phyloP scores from a whole-genome alignment of 2,113 vertebrate species.

The Ciconia stormi region DNA sequence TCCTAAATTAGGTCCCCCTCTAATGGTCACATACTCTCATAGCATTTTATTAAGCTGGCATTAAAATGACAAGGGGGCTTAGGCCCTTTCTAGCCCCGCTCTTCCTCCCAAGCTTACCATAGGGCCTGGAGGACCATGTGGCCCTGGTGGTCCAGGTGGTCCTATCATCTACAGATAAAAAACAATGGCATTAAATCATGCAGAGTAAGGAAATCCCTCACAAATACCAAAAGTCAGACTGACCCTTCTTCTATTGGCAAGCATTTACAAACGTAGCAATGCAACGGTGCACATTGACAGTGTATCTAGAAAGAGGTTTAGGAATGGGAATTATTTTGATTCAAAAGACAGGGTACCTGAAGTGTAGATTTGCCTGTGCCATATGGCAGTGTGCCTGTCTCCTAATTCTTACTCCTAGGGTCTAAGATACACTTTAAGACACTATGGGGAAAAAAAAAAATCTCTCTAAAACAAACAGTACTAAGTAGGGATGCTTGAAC shows the following conservation, averaged over 20 bases:
- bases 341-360: background rate
- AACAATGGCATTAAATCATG: constrained; percentile 6
- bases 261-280: background rate
- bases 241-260: background rate
- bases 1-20: background rate
- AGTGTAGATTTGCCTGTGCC: background rate
- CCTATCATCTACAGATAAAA: constrained; percentile 85
- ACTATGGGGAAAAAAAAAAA: background rate
- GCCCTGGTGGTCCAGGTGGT: constrained; percentile 87
- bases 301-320: background rate
- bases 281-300: background rate
- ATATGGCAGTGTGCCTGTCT: background rate
- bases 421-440: background rate
- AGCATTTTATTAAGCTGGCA: background rate
- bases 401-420: background rate
- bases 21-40: background rate
- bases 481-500: background rate
- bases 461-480: background rate
- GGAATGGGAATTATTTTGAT: background rate
- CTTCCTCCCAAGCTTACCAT: constrained; percentile 84
- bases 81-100: background rate
- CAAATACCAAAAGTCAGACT: constrained; percentile 13
- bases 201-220: background rate
- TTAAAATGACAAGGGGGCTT: background rate
- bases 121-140: constrained; percentile 93